Evolutionary conservation across 1,140 invertebrate genomes (phyloP).

Genomic region (Drusus annulatus): DNA sequence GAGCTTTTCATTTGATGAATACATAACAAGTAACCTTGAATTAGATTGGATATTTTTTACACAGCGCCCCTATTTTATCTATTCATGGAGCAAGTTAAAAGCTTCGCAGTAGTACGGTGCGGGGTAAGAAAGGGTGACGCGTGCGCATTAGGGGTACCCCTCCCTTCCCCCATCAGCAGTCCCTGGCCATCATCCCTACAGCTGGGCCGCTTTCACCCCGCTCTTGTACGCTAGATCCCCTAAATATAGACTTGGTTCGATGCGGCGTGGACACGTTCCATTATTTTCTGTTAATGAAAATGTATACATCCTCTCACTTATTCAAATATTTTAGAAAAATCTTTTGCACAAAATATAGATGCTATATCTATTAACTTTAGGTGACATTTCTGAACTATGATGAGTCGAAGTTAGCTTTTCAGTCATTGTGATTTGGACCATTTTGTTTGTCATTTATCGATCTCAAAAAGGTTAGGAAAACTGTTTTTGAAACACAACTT

Average conservation of each 20-base stretch:
- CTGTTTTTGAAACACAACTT: too few relatives aligned
- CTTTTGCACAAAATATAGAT: too few relatives aligned
- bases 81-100: background rate
- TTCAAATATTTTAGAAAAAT: too few relatives aligned
- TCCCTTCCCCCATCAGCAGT: background rate
- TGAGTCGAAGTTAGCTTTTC: too few relatives aligned
- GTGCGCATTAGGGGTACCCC: conserved; percentile 24
- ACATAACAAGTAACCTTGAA: too few relatives aligned
- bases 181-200: conserved; percentile 16
- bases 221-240: conserved; percentile 30
- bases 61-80: conserved; percentile 11
- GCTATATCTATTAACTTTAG: too few relatives aligned
- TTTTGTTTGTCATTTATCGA: too few relatives aligned
- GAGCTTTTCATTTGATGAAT: background rate
- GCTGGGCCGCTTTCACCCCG: conserved; percentile 37
- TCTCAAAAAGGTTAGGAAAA: too few relatives aligned
- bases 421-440: too few relatives aligned
- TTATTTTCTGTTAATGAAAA: background rate
- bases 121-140: conserved; percentile 26
- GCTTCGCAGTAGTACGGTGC: background rate
- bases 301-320: too few relatives aligned
- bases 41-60: conserved; percentile 2
- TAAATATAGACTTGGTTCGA: conserved; percentile 37
- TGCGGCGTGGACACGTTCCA: conserved; percentile 16
- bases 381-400: too few relatives aligned